Percentiles rank a stretch among this genome's conserved stretches.
Conservation (phyloP, 2,888 invertebrate species). For the Julus scanicus region DNA sequence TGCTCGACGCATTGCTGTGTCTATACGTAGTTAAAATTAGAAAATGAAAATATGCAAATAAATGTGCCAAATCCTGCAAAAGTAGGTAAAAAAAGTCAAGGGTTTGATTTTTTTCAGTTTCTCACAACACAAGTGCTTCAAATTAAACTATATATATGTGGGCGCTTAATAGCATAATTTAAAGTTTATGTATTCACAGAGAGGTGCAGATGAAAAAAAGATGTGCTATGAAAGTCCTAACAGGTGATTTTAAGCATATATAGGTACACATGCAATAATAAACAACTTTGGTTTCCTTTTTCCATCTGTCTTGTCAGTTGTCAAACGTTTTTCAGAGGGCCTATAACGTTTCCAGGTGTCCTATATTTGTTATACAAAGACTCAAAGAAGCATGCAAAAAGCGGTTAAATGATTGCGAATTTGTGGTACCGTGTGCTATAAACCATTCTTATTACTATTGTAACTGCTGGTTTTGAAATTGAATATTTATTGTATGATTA, state of each 20-base stretch:
- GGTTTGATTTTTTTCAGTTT: background rate
- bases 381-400: background rate
- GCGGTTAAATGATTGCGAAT: background rate
- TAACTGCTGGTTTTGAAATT: background rate
- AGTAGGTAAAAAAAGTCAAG: conserved; percentile 23
- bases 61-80: background rate
- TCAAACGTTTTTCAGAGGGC: background rate
- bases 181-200: background rate
- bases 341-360: background rate
- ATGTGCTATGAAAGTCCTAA: background rate
- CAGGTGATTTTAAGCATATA: background rate
- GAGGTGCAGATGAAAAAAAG: background rate
- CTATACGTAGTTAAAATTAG: background rate
- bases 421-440: background rate
- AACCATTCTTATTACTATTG: background rate
- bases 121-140: background rate
- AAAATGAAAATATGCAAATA: background rate
- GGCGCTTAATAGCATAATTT: background rate
- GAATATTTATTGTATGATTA: too few species aligned
- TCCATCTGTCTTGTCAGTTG: background rate
- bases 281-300: background rate
- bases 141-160: too few species aligned
- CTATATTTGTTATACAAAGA: background rate
- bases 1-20: background rate
- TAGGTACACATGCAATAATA: background rate